Evolutionary conservation across 2,113 vertebrate genomes (phyloP), one percentile per base, ranked within the genome.

Genomic region (Halcyon malimbica): DNA sequence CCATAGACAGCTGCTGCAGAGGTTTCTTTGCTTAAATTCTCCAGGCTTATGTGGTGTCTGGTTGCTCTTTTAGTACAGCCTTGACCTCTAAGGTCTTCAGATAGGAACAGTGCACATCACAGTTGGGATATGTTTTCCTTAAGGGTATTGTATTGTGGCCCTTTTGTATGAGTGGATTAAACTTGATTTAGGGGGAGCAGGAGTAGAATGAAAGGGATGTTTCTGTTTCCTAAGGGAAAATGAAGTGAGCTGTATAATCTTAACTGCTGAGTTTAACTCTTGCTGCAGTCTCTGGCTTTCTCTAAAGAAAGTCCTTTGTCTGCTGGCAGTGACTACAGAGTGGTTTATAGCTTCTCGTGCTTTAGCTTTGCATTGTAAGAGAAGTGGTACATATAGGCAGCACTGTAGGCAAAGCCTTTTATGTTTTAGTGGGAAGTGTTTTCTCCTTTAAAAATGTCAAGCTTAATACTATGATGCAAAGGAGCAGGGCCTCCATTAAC

Each of bases 381-480:
- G 81, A 85, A 92, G 69, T 54, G 69, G 83, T 93, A 84, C 33
- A 6, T 46, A 44, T 26, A 94, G 88, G 92, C 83, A 93, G 53
- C 3, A 78, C 96, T 96, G 87, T 84, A 95, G 94, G 92, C 87
- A 80, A 94, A 96, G n/a, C 53, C 39, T 96, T 96, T 96, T 75
- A 94, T 87, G 78, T 95, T 92, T 82, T 81, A 80, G 82, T 74
- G 69, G 63, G 57, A 79, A 85, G 67, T 65, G 83, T 81, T 96
- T 93, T 96, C 70, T 95, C 79, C 90, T 96, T 96, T 95, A 89
- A 97, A 96, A 94, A 94, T 77, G 74, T 94, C 87, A 94, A 51
- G 63, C 65, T 90, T 75, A 89, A 96, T 93, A 57, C 92, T 50
- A 35, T 46, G 53, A 94, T 94, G 93, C 85, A 95, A 97, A 96